Percentiles rank a stretch among this genome's conserved stretches.
Conservation (phyloP, 2,888 invertebrate species). For the Trichogramma evanescens region DNA sequence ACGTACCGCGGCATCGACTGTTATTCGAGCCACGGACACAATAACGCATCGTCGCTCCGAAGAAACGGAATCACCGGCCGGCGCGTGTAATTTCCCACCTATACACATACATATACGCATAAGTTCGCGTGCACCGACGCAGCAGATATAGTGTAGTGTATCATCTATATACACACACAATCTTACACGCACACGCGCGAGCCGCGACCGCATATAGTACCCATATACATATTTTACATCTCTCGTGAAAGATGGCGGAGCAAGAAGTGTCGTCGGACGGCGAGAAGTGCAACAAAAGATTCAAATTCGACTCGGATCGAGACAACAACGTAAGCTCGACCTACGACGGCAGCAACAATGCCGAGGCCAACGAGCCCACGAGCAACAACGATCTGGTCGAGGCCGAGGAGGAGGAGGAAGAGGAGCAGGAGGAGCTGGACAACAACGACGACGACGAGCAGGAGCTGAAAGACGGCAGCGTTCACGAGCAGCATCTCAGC, state of each 20-base stretch:
- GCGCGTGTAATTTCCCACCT: too few relatives aligned
- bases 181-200: neutral
- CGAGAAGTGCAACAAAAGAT: too few relatives aligned
- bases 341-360: constrained; percentile 7
- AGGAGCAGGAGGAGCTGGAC: neutral
- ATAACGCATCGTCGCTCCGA: too few relatives aligned
- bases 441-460: neutral
- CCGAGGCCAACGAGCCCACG: constrained; percentile 8
- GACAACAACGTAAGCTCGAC: too few relatives aligned
- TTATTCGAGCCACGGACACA: too few relatives aligned
- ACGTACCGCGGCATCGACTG: too few relatives aligned
- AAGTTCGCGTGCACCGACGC: too few relatives aligned
- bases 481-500: constrained; percentile 45
- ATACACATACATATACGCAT: too few relatives aligned
- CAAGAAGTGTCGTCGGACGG: too few relatives aligned
- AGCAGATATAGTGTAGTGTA: too few relatives aligned
- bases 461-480: constrained; percentile 1
- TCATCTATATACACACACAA: neutral
- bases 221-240: neutral
- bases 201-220: neutral
- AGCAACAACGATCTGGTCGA: neutral
- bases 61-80: too few relatives aligned
- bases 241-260: neutral
- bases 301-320: too few relatives aligned
- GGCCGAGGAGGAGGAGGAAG: constrained; percentile 7